Conservation (phyloP, 2,113 vertebrate species). For the Collichthys lucidus region DNA sequence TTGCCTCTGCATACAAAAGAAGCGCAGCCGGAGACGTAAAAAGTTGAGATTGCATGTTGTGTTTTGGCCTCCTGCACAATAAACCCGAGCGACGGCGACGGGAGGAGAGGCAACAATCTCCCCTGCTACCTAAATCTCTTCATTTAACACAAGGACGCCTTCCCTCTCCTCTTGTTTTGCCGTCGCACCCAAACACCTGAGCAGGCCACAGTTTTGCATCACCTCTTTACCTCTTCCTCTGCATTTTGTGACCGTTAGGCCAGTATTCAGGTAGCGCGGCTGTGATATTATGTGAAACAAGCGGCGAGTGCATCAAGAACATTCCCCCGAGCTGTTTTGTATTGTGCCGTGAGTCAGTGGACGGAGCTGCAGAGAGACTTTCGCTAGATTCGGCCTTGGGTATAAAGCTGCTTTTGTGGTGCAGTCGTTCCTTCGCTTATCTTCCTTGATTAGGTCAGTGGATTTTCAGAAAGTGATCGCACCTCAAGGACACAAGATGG, state of each 20-base stretch:
- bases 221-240: slow-evolving; percentile 14
- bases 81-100: slow-evolving; percentile 9
- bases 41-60: slow-evolving; percentile 54
- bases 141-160: slow-evolving; percentile 76
- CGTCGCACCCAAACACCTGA: background rate
- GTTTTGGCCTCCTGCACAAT: slow-evolving; percentile 30
- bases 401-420: slow-evolving; percentile 39
- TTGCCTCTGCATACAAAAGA: slow-evolving; percentile 33
- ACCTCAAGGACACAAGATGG: slow-evolving; percentile 62
- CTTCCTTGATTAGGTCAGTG: slow-evolving; percentile 61
- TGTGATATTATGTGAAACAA: slow-evolving; percentile 55
- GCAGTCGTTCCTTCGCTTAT: slow-evolving; percentile 37
- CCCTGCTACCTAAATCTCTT: slow-evolving; percentile 38
- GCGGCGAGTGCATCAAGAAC: slow-evolving; percentile 11
- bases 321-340: slow-evolving; percentile 28
- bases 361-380: slow-evolving; percentile 16
- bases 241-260: slow-evolving; percentile 29
- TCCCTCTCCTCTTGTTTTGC: slow-evolving; percentile 23
- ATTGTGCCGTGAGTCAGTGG: slow-evolving; percentile 13
- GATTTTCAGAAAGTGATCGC: slow-evolving; percentile 56
- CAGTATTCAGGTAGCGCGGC: background rate
- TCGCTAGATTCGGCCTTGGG: slow-evolving; percentile 36
- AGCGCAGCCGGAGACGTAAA: slow-evolving; percentile 33
- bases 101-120: slow-evolving; percentile 19
- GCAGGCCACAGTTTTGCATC: slow-evolving; percentile 23